Base-by-base conservation (phyloP, 2,113 vertebrate genomes). In the Electrona antarctica region DNA sequence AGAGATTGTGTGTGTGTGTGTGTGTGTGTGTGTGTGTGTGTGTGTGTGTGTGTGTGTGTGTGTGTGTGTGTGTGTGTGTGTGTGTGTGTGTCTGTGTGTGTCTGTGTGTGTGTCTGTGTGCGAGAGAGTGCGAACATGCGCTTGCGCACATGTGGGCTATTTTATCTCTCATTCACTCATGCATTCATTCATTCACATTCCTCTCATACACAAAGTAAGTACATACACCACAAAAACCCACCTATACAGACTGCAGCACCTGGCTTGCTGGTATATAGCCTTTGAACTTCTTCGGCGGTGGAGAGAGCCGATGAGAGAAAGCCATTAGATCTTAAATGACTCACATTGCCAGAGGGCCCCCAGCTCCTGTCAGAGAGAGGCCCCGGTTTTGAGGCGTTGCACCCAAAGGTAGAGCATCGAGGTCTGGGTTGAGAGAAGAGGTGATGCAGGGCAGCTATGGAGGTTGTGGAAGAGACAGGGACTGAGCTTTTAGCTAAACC, bases 281-380 rank as follows among this genome's bases (percentile, higher is more conserved):
- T 88, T 78, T 81, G 87, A 91, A 81, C 51, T 76, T 77, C 33
- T 60, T 68, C 83, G 71, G 28, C 28, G 41, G 56, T 15, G 67
- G 55, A 51, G 60, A 50, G 55, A 64, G 52, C 54, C 48, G 70
- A 64, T 73, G 64, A 78, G 50, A 83, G 78, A 86, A 77, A 80
- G 69, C 68, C 68, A 73, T 84, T 79, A 77, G 74, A 77, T 78
- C 77, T 71, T 77, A 45, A 68, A 69, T 87, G 86, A 85, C 50
- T 88, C 84, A 88, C 51, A 63, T 49, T 4, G 75, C 83, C 59
- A 2, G 47, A 6, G 79, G 80, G 33, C 33, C 33, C 69, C 41
- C 74, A 45, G 69, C 65, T 50, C 51, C 60, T 67, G 48, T 76
- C 59, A 81, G 75, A 84, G 33, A 41, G 76, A 81, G 78, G 63